Percentiles rank a stretch among this genome's conserved stretches.
Evolutionary conservation across 2,888 invertebrate genomes (phyloP).

Genomic region (Ethmia dodecea): DNA sequence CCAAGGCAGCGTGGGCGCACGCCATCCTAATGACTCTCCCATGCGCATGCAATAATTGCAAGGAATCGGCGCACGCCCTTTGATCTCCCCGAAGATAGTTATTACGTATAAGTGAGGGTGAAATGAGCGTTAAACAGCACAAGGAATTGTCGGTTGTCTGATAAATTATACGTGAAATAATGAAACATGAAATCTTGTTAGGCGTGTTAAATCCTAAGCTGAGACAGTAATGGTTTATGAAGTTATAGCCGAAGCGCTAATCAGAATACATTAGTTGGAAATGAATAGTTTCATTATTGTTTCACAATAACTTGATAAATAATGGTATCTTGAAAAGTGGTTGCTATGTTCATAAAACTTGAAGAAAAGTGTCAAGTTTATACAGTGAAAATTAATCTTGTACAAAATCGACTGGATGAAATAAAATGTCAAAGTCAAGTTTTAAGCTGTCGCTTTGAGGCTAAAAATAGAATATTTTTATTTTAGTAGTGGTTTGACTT

Average conservation of each 20-base stretch:
- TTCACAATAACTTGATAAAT: too few species aligned
- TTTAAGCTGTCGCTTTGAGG: too few species aligned
- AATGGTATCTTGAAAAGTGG: too few species aligned
- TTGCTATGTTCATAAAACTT: too few species aligned
- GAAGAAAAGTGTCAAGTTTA: too few species aligned
- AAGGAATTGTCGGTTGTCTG: conserved; percentile 52
- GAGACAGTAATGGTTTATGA: conserved; percentile 28
- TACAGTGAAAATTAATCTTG: too few species aligned
- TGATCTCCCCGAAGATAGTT: conserved; percentile 69
- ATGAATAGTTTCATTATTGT: too few species aligned
- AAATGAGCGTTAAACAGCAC: conserved; percentile 67
- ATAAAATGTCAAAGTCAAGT: too few species aligned
- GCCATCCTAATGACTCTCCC: conserved; percentile 46
- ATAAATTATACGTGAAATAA: conserved; percentile 68
- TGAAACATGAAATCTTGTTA: conserved; percentile 54
- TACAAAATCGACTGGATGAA: too few species aligned
- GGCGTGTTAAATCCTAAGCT: conserved; percentile 43
- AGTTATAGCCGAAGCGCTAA: conserved; percentile 1
- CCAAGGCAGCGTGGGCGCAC: conserved; percentile 30
- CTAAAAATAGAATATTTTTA: too few species aligned
- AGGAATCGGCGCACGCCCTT: conserved; percentile 67
- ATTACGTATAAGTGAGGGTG: conserved; percentile 67
- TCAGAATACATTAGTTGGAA: too few species aligned
- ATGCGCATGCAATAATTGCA: conserved; percentile 69
- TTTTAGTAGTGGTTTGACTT: too few species aligned